A percentile compares a stretch with the other conserved stretches of the same genome.
phyloP scores from a whole-genome alignment of 2,888 invertebrate species.

The Aleiodes testaceus region DNA sequence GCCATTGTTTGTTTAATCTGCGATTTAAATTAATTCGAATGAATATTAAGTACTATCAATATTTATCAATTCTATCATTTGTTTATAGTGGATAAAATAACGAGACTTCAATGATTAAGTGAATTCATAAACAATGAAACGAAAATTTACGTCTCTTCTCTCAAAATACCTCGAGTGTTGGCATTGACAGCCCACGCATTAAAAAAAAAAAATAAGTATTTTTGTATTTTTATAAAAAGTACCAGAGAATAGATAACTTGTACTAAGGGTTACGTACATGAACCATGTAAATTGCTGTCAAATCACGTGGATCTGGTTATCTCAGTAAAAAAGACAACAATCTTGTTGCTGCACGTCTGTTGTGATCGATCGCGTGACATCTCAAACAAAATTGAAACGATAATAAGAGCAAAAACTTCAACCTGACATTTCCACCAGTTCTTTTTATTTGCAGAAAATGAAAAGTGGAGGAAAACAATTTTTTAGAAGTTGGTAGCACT shows the following conservation, averaged over 20 bases:
- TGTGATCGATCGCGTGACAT: slow-evolving; percentile 40
- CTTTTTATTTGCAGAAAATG: slow-evolving; percentile 1
- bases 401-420: slow-evolving; percentile 5
- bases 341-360: background rate
- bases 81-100: background rate
- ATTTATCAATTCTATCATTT: background rate
- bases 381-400: slow-evolving; percentile 21
- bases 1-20: slow-evolving; percentile 75
- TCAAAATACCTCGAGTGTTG: background rate
- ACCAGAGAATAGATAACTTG: no score
- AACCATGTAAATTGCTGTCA: slow-evolving; percentile 8
- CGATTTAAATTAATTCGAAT: background rate
- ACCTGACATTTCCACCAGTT: slow-evolving; percentile 7
- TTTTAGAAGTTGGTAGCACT: slow-evolving; percentile 21
- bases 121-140: no score
- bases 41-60: background rate
- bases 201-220: slow-evolving; percentile 3
- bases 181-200: slow-evolving; percentile 37
- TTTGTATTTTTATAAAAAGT: background rate
- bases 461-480: slow-evolving; percentile 2
- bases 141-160: no score
- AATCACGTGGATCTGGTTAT: slow-evolving; percentile 25
- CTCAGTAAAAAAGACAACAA: slow-evolving; percentile 21
- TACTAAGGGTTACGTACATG: background rate
- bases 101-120: no score